Conservation (phyloP, 30 jellyfish, hydroid and myxozoan genomes). For the Hydractinia symbiolongicarpus region DNA sequence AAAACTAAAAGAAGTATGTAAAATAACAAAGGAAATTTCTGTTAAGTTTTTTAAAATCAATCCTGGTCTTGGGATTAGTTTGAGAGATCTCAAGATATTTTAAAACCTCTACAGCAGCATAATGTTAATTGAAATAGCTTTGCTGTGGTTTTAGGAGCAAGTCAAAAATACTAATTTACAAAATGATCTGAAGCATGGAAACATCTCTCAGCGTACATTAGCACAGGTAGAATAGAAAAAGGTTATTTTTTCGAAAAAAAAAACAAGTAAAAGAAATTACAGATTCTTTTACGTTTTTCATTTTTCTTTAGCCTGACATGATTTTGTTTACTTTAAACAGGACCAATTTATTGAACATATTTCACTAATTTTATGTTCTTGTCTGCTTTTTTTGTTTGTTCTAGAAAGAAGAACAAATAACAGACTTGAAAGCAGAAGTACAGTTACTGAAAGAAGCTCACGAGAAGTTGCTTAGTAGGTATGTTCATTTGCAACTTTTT, state of each 20-base stretch:
- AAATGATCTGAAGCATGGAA: slow-evolving; percentile 55
- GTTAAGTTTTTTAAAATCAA: background rate
- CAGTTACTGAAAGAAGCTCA: slow-evolving; percentile 81
- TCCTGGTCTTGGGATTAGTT: no score
- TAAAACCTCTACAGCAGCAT: background rate
- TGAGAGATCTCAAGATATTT: no score
- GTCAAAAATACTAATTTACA: slow-evolving; percentile 48
- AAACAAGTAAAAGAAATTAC: background rate
- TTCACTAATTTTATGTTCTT: background rate
- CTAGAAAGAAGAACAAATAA: slow-evolving; percentile 73
- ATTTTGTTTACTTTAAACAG: no score
- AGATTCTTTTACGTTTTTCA: background rate
- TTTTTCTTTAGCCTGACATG: no score
- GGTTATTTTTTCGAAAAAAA: no score
- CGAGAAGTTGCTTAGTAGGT: slow-evolving; percentile 80
- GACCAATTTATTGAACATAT: background rate
- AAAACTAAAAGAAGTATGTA: slow-evolving; percentile 66
- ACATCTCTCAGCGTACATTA: slow-evolving; percentile 46
- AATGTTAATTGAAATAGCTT: background rate
- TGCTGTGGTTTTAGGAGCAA: slow-evolving; percentile 57
- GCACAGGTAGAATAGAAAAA: slow-evolving; percentile 49
- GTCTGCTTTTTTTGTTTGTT: background rate
- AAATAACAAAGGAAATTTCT: background rate
- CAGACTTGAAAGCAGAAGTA: slow-evolving; percentile 72
- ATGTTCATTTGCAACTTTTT: background rate